Conservation (phyloP, 2,797 vertebrate genomes). For the Schizothorax lantsangensis region DNA sequence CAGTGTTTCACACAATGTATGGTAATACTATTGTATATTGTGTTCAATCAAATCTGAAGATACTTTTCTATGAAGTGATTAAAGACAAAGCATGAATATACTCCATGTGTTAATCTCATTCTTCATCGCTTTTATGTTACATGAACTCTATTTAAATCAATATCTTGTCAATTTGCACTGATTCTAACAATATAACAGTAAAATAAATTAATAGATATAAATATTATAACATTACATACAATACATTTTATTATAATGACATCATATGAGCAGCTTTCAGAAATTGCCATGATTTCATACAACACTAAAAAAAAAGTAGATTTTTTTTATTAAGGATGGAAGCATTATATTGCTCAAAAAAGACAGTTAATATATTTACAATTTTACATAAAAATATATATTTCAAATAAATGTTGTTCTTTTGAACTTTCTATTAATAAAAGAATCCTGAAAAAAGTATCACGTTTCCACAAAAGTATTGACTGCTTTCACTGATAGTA, state of each 20-base stretch:
- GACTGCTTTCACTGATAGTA: neutral
- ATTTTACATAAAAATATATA: too few species aligned
- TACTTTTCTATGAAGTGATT: conserved; percentile 99
- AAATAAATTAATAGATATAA: neutral
- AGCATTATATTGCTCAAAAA: neutral
- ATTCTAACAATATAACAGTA: neutral
- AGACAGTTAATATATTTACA: too few species aligned
- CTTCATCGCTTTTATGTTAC: conserved; percentile 5
- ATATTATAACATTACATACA: neutral
- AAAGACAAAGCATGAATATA: conserved; percentile 95
- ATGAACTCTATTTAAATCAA: neutral
- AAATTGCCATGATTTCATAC: neutral
- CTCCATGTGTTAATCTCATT: conserved; percentile 53
- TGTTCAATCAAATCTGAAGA: conserved; percentile 95
- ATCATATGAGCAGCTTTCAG: neutral
- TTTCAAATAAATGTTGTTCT: neutral
- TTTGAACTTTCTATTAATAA: neutral
- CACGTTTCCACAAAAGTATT: neutral
- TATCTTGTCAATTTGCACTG: neutral
- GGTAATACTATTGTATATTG: conserved; percentile 98
- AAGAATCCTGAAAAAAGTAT: neutral
- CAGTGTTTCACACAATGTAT: conserved; percentile 97
- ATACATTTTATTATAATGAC: neutral
- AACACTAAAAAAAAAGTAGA: neutral
- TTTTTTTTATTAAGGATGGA: neutral